Base-by-base conservation (phyloP, 2,888 invertebrate species). In the Andrena bicolor region DNA sequence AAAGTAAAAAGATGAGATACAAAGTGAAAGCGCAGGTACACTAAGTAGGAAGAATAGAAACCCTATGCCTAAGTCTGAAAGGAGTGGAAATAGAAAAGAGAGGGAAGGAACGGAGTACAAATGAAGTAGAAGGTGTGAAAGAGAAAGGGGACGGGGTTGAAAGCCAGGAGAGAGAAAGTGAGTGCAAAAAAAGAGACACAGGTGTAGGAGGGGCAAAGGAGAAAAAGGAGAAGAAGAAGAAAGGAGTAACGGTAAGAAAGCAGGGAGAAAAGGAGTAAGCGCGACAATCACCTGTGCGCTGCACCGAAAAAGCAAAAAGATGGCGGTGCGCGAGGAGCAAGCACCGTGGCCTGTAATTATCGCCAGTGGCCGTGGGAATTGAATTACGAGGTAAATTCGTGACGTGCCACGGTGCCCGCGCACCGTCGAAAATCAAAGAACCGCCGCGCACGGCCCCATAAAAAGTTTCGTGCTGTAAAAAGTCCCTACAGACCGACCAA, bases 281-380 rank as follows among this genome's bases (percentile, higher is more conserved):
- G 64, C 69, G 72, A 75, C 86, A 82, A 83, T 79, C 80, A 83
- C 77, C 85, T 81, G 82, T 75, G 70, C 53, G 58, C 26, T 35
- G 65, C 16, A 28, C 26, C 68, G 76, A 83, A 66, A 86, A 77
- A 77, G 76, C 71, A 86, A 83, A 86, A 85, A 76, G 86, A 83
- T 86, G 84, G 73, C 71, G 41, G 78, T 71, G 61, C 53, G 70
- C 78, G 61, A 66, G 81, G 64, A 60, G 69, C 71, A 56, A 66
- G 79, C 65, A 60, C 77, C 64, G 75, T 72, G 85, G 82, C 60
- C 86, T 88, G 90, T 90, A 93, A 93, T 93, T 93, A 92, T 92
- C 90, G 90, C 89, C 86, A 87, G 85, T 89, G 90, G 91, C 90
- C 93, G 93, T 93, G 93, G 92, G 93, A 93, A 93, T 93, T 92